Evolutionary conservation across 2,888 invertebrate genomes (phyloP), one percentile per base, ranked within the genome.

Genomic region (Suillia variegata): DNA sequence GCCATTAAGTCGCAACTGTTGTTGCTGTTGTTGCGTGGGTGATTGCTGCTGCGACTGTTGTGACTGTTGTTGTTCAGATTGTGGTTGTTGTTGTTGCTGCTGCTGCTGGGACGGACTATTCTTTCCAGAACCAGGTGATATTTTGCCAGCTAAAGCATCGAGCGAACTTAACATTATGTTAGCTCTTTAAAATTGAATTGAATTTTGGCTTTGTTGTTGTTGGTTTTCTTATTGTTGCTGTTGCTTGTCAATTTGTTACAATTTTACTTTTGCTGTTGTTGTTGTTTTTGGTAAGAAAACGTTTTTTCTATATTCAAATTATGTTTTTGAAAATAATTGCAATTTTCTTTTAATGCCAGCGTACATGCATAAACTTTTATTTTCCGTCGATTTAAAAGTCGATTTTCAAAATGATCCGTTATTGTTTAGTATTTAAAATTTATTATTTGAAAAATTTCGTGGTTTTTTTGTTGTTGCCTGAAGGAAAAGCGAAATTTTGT

Each of bases 101-200:
- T 58, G 63, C 60, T 74, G 67, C 66, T 70, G 64, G 67, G 71
- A 70, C 67, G 76, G 74, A 76, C 74, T 72, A 62, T 63, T 69
- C 64, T 74, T 79, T 60, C 76, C 86, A 82, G 85, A 87, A 85
- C 91, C 91, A 80, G 93, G 93, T 82, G 93, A 93, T 83, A 93
- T 90, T 84, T 94, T 94, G 81, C 92, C 92, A 85, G 93, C 93
- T 85, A 94, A 87, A 82, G 90, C 89, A 86, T 93, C 93, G 84
- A 94, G 85, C 74, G 93, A 91, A 84, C 92, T 90, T 83, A 94
- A 87, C 93, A 93, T 93, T 82, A 73, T 75, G 73, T 73, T 81
- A 65, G 78, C 79, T 69, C 67, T 67, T 67, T 66, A 56, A 59
- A 48, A 15, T 53, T 52, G 20, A 31, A 34, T 33, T 52, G 31